Base-by-base conservation (phyloP, 2,113 vertebrate species). In the Triplophysa siluroides region DNA sequence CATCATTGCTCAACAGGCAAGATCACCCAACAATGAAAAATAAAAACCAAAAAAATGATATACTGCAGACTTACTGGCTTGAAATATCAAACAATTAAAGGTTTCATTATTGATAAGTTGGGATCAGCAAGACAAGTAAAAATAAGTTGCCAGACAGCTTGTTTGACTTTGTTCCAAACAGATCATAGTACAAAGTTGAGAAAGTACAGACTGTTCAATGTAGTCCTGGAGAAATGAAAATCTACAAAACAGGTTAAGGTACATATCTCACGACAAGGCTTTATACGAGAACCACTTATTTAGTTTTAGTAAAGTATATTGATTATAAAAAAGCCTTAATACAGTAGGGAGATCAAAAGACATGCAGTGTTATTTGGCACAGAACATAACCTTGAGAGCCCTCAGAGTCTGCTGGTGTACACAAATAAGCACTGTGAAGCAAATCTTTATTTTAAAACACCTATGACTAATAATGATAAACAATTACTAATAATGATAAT, bases 1-100 rank as follows among this genome's bases (percentile, higher is more conserved):
- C 13, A 73, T 12, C 41, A 73, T 60, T 73, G 54, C 54, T 12
- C 70, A 72, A 72, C 52, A 60, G 58, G 54, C 54, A 43, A 23
- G 54, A 73, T 58, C 16, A 54, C 47, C 52, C 21, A 21, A 12
- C 45, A 50, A 73, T 10, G 6, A 56, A 60, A 73, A 60, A 7
- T 9, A 38, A 21, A 26, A 19, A 73, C 21, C 33, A 71, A 71
- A 71, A n/a, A 71, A 33, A 29, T 29, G 3, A 29, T 29, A 29
- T 29, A 29, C 4, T 29, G 52, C 45, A 50, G 12, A 50, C 1
- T 18, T 13, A 56, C 60, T 38, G 56, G 26, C 70, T n/a, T 41
- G 33, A 29, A 21, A 38, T 56, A 21, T 2, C 16, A 72, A 13
- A 26, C 33, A 38, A 56, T 38, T 11, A 73, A 73, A 73, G 11